These are phyloP conservation scores for Eueremaeus valkanovi DNA, from an alignment of 2,888 invertebrate genomes.

Conservation along the genomic window DNA sequence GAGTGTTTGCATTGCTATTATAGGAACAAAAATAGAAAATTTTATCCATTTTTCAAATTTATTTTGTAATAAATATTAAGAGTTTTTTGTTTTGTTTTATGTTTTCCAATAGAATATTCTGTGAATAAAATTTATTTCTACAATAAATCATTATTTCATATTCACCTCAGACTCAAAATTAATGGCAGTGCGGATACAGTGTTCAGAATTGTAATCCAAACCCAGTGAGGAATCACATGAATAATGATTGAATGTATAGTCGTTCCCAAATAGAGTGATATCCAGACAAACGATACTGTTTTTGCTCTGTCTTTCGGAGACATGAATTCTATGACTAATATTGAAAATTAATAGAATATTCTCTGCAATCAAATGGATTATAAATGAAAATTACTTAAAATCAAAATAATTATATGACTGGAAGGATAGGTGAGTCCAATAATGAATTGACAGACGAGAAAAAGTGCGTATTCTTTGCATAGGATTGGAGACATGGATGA, in stretches of 20 bases:
- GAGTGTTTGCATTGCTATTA: neutral
- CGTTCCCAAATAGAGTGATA: neutral
- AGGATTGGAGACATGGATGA: neutral
- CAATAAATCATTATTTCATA: neutral
- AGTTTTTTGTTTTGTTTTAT: too few species aligned
- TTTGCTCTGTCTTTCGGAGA: neutral
- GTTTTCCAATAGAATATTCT: too few species aligned
- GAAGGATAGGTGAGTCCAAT: slow-evolving; percentile 15
- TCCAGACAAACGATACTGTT: neutral
- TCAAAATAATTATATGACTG: slow-evolving; percentile 15
- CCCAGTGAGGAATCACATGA: slow-evolving; percentile 15
- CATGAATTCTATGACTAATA: slow-evolving; percentile 1
- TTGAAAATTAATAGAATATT: neutral
- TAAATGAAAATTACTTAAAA: neutral
- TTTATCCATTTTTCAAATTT: too few species aligned
- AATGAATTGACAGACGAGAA: neutral
- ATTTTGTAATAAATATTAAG: too few species aligned
- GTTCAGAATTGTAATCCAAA: slow-evolving; percentile 3
- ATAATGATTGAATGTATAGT: slow-evolving; percentile 9
- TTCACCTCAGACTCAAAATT: neutral
- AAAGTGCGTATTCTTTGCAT: neutral
- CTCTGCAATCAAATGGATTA: neutral
- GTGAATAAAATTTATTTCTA: too few species aligned
- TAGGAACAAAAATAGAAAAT: neutral
- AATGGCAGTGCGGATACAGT: neutral